Percentiles rank a stretch among this genome's conserved stretches.
Evolutionary conservation across 2,888 invertebrate species (phyloP).

Genomic region (Ormyrus nitidulus): DNA sequence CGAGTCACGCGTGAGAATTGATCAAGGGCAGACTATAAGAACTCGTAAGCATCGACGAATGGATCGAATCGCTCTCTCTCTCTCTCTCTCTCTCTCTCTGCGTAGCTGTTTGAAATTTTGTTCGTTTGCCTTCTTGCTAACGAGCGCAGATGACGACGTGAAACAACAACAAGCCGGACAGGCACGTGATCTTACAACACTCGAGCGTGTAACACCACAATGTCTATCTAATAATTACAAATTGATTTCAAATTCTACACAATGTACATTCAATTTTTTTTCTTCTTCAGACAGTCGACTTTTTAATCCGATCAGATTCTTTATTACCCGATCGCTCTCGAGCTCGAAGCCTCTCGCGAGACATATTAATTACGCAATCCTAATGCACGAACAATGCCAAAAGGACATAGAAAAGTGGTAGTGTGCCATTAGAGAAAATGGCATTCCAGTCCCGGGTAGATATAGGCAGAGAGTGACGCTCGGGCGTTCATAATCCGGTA

Average conservation of each 20-base stretch:
- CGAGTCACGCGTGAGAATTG: constrained; percentile 65
- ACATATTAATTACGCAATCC: neutral
- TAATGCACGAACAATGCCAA: neutral
- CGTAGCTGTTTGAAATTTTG: constrained; percentile 54
- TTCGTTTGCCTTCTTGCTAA: constrained; percentile 43
- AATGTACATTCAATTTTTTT: neutral
- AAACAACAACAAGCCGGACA: constrained; percentile 10
- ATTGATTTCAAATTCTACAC: constrained; percentile 40
- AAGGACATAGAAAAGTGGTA: too few species aligned
- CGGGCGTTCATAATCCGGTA: neutral
- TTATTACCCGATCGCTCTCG: too few species aligned
- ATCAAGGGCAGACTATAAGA: constrained; percentile 29
- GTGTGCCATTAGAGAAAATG: too few species aligned
- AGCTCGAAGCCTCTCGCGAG: too few species aligned
- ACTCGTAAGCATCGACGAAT: constrained; percentile 19
- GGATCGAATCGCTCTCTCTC: neutral
- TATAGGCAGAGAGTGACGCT: too few species aligned
- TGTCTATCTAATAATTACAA: constrained; percentile 48
- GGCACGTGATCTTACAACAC: constrained; percentile 28
- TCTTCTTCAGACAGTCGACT: too few species aligned
- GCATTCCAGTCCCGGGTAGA: too few species aligned
- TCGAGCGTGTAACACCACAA: constrained; percentile 23
- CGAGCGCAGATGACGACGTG: constrained; percentile 44
- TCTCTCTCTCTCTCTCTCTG: neutral
- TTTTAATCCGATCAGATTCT: too few species aligned